A percentile compares a stretch with the other conserved stretches of the same genome.
Evolutionary conservation across 2,797 vertebrate genomes (phyloP).

Genomic region (Gastrophryne carolinensis): DNA sequence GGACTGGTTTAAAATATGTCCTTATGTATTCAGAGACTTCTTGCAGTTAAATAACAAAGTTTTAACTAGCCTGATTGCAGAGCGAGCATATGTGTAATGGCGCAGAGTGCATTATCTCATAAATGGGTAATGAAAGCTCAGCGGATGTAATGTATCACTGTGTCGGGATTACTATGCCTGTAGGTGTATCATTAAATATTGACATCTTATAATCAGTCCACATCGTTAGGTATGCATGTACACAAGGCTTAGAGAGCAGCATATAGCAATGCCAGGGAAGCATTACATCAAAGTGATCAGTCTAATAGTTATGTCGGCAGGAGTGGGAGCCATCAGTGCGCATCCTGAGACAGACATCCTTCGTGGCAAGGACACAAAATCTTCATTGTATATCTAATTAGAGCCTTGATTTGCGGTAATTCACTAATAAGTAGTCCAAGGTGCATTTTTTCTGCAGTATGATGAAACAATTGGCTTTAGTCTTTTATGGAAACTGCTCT

Average conservation of each 20-base stretch:
- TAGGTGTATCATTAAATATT: conserved; percentile 34
- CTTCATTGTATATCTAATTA: conserved; percentile 29
- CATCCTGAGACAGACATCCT: conserved; percentile 4
- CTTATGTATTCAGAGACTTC: too few relatives aligned
- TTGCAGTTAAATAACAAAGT: not conserved
- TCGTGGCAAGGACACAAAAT: conserved; percentile 28
- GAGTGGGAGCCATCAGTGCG: conserved; percentile 7
- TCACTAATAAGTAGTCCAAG: conserved; percentile 5
- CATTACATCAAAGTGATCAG: not conserved
- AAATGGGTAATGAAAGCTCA: not conserved
- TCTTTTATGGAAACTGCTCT: not conserved
- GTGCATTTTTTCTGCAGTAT: not conserved
- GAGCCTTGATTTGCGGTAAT: conserved; percentile 11
- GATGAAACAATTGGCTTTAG: not conserved
- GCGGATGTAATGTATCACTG: not conserved
- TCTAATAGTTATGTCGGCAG: conserved; percentile 9
- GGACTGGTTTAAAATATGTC: too few relatives aligned
- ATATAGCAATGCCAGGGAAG: too few relatives aligned
- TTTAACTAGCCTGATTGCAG: not conserved
- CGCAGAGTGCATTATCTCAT: not conserved
- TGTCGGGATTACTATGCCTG: conserved; percentile 11
- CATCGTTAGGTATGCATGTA: not conserved
- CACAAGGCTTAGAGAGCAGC: not conserved
- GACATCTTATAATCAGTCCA: not conserved
- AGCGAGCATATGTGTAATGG: not conserved